Evolutionary conservation across 2,797 vertebrate genomes (phyloP).

Genomic region (Coilia nasus): DNA sequence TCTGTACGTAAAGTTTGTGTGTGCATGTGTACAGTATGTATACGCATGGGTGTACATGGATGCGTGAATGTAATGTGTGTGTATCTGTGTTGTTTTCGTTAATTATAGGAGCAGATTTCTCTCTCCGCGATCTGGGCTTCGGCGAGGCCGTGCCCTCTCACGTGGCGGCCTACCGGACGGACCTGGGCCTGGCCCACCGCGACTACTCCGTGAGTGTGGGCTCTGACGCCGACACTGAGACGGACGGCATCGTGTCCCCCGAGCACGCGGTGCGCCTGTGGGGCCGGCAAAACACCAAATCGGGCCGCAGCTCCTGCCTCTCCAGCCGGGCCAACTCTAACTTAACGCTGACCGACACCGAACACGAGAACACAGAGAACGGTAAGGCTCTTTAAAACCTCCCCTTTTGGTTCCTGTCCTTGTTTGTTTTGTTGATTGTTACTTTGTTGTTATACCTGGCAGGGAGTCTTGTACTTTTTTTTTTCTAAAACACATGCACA

Average conservation of each 20-base stretch:
- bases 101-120: conserved; percentile 85
- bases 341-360: conserved; percentile 95
- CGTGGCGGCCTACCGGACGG: conserved; percentile 85
- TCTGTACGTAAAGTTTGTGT: neutral
- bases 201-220: conserved; percentile 90
- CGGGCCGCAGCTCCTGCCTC: conserved; percentile 94
- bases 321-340: conserved; percentile 98
- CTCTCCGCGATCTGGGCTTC: conserved; percentile 89
- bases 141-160: conserved; percentile 86
- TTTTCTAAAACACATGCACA: conserved; percentile 4
- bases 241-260: conserved; percentile 88
- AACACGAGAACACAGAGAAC: conserved; percentile 95
- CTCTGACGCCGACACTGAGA: conserved; percentile 92
- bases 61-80: neutral
- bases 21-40: neutral
- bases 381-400: conserved; percentile 74
- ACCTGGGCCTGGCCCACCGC: conserved; percentile 87
- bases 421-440: neutral
- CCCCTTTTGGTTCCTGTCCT: neutral
- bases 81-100: neutral
- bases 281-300: conserved; percentile 89
- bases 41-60: neutral
- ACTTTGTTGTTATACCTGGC: neutral
- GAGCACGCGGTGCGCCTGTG: conserved; percentile 91
- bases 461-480: neutral